These are phyloP conservation scores for Bhutanitis thaidina DNA, from an alignment of 2,888 invertebrate species.

Conservation along the genomic window DNA sequence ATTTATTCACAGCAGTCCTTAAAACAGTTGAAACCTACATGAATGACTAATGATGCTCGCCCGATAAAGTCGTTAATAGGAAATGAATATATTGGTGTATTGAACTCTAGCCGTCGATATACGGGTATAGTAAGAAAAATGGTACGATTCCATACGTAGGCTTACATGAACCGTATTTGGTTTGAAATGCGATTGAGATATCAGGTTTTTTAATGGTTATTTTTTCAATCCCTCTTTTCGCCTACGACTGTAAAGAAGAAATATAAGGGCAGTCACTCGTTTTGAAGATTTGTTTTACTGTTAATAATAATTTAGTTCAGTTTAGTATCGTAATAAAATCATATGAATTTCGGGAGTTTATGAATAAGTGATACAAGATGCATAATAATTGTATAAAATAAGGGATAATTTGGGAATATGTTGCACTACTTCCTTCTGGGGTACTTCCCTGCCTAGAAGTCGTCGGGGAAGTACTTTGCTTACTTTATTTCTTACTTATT, in stretches of 20 bases:
- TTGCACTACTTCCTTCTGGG: too few relatives aligned
- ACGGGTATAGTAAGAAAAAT: slow-evolving; percentile 9
- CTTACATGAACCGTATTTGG: slow-evolving; percentile 2
- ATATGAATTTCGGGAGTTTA: too few relatives aligned
- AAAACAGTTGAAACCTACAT: slow-evolving; percentile 32
- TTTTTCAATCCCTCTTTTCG: slow-evolving; percentile 15
- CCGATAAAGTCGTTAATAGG: slow-evolving; percentile 36
- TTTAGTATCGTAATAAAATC: too few relatives aligned
- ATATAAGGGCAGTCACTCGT: background rate
- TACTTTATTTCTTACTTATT: too few relatives aligned
- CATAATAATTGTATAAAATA: too few relatives aligned
- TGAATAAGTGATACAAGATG: too few relatives aligned
- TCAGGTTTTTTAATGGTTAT: background rate
- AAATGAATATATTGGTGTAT: slow-evolving; percentile 40
- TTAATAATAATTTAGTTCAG: too few relatives aligned
- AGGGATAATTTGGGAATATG: too few relatives aligned
- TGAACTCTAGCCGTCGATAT: slow-evolving; percentile 28
- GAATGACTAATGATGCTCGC: slow-evolving; percentile 37
- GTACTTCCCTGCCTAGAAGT: too few relatives aligned
- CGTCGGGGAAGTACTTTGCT: too few relatives aligned
- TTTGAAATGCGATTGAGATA: slow-evolving; percentile 11
- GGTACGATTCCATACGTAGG: slow-evolving; percentile 9
- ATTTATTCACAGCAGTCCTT: slow-evolving; percentile 23
- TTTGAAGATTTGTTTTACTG: background rate
- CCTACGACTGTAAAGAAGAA: background rate